Percentiles rank a stretch among this genome's conserved stretches.
Evolutionary conservation across 1,140 invertebrate species (phyloP).

Genomic region (Drosophila navojoa): DNA sequence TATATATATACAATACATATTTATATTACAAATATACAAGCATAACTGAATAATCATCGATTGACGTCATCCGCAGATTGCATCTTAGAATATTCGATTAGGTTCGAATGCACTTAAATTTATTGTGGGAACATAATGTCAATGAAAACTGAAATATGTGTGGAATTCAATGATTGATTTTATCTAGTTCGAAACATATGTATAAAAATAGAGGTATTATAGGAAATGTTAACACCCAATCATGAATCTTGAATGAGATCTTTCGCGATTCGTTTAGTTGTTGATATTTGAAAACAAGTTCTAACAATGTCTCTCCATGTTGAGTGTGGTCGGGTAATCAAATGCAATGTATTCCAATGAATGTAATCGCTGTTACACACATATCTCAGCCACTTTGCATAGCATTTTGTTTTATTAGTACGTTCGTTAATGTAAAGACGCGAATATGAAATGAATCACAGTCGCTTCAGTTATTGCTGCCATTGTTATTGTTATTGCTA

Average conservation of each 20-base stretch:
- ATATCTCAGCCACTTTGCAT: conserved; percentile 44
- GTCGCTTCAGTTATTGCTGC: conserved; percentile 2
- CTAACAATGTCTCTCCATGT: conserved; percentile 18
- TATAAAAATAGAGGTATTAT: background rate
- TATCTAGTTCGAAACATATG: background rate
- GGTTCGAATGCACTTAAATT: background rate
- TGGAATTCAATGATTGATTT: background rate
- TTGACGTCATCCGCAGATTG: conserved; percentile 27
- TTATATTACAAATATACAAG: background rate
- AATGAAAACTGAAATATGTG: background rate
- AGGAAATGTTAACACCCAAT: background rate
- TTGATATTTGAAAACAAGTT: conserved; percentile 23
- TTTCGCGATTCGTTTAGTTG: too few relatives aligned
- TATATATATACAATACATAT: background rate
- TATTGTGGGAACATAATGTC: background rate
- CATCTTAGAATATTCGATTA: conserved; percentile 5
- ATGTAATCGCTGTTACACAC: conserved; percentile 24
- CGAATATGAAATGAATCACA: conserved; percentile 63
- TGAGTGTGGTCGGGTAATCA: conserved; percentile 9
- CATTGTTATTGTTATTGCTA: background rate
- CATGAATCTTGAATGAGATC: background rate
- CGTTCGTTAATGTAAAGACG: conserved; percentile 21
- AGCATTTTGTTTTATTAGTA: conserved; percentile 49
- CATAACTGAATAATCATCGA: conserved; percentile 23
- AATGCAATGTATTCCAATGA: conserved; percentile 39